phyloP scores from a whole-genome alignment of 2,113 vertebrate genomes.

The Murina feae region DNA sequence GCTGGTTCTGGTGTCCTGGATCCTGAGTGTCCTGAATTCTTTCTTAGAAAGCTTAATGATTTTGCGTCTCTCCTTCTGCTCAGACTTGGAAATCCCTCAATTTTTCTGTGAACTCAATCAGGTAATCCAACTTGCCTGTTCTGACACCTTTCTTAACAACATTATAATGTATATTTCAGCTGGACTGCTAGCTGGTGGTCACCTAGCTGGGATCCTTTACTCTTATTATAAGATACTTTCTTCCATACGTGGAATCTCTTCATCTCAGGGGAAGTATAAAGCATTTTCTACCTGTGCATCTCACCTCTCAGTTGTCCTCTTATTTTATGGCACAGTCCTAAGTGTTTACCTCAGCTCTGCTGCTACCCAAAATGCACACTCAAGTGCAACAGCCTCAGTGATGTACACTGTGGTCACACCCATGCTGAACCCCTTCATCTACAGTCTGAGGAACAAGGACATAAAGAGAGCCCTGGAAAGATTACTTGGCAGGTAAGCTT shows the following conservation, averaged over 20 bases:
- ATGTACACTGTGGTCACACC: constrained; percentile 31
- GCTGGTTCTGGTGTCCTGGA: constrained; percentile 17
- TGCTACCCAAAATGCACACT: neutral
- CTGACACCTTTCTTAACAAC: neutral
- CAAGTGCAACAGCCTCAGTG: neutral
- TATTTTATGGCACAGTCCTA: neutral
- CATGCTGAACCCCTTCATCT: constrained; percentile 51
- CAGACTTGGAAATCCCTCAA: neutral
- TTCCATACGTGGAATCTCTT: neutral
- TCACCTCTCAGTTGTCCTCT: constrained; percentile 1
- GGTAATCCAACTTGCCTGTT: neutral
- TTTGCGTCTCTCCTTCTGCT: neutral
- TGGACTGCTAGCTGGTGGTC: neutral
- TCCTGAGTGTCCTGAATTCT: neutral
- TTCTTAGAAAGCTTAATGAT: constrained; percentile 17
- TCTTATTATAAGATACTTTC: constrained; percentile 13
- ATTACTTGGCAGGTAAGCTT: neutral
- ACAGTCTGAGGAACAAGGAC: constrained; percentile 29
- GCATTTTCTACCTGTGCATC: constrained; percentile 19
- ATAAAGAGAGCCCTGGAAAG: neutral
- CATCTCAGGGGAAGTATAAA: neutral
- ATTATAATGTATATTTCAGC: neutral
- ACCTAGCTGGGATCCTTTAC: neutral
- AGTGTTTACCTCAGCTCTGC: neutral
- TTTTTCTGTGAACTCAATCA: constrained; percentile 54